Evolutionary conservation across 1,140 invertebrate species (phyloP), one percentile per base, ranked within the genome.

Genomic region (Carposina sasakii): DNA sequence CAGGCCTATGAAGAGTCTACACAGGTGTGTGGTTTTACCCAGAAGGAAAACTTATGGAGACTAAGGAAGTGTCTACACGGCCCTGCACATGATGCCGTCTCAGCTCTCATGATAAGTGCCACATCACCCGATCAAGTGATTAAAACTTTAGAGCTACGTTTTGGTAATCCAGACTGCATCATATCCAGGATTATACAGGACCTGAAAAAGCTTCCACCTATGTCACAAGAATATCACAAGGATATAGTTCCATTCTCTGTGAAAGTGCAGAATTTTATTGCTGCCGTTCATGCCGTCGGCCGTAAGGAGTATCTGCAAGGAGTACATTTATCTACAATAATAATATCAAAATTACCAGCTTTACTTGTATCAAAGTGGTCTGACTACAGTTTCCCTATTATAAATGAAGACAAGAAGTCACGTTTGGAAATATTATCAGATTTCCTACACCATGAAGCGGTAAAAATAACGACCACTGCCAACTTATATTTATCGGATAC

Each of bases 361-460:
- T 23, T 54, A n/a, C 26, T 59, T 0, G 2, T 54, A 5, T 59
- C 56, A 17, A 52, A 54, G 17, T 59, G 56, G 56, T 30, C 48
- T 13, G 52, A 59, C 13, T 59, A 59, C 28, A 51, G 48, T 36
- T 54, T 30, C 23, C 10, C 26, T 10, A 24, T 39, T 1, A 48
- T 48, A 8, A 22, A 22, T 1, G 21, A 17, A 12, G 28, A 26
- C 23, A 19, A 6, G 0, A 36, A 50, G 16, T 36, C 48, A 19
- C 20, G 30, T n/a, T 17, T 50, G n/a, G 31, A 22, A 4, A 34
- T 43, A 16, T 36, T 48, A 39, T 34, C 40, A 16, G 44, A 52
- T 3, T 48, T 48, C 20, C 20, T 52, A 20, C 33, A 17, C 19
- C 1, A 12, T 12, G 48, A 50, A 36, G 48, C 48, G 2, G 20